Evolutionary conservation across 2,113 vertebrate species (phyloP), one percentile per base, ranked within the genome.

Genomic region (Peucedramus taeniatus): DNA sequence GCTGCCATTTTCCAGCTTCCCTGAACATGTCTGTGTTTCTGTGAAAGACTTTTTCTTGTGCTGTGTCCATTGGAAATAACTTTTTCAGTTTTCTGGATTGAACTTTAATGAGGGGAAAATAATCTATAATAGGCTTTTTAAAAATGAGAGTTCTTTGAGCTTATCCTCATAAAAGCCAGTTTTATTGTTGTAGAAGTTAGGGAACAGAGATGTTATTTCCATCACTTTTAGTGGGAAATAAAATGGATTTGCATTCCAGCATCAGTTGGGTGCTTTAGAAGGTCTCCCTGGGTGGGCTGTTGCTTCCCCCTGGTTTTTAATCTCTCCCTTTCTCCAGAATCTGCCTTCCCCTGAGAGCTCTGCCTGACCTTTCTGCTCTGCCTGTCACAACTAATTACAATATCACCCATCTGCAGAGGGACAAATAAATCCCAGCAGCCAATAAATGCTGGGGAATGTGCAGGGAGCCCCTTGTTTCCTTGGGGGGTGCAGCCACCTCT

Each of bases 261-360:
- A 78, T 64, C 76, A 64, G 76, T 31, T 89, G 87, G 91, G 56
- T 91, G 64, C 95, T 94, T 92, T 28, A 78, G 93, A 78, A 89
- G 49, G 37, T 92, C 86, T 64, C 80, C 26, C 77, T 75, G 69
- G 87, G 83, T 83, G 77, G 86, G 40, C 63, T 93, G 27, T 30
- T 54, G 39, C 74, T 87, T 91, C 81, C 64, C 42, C 47, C 51
- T 87, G 83, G 37, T 83, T 93, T 94, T 87, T 81, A 89, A 86
- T 95, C 51, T 94, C 51, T 68, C 0, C 74, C 17, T 53, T 83
- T 68, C 69, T 70, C 22, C 68, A 10, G 21, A 81, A 81, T 64
- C 60, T 92, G 4, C 80, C 31, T 81, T 95, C 50, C 83, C 80
- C 39, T 47, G 79, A 92, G 90, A 1, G 0, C 4, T 83, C 57